Base-by-base conservation (phyloP, 2,888 invertebrate genomes). In the Heteropelma amictum region DNA sequence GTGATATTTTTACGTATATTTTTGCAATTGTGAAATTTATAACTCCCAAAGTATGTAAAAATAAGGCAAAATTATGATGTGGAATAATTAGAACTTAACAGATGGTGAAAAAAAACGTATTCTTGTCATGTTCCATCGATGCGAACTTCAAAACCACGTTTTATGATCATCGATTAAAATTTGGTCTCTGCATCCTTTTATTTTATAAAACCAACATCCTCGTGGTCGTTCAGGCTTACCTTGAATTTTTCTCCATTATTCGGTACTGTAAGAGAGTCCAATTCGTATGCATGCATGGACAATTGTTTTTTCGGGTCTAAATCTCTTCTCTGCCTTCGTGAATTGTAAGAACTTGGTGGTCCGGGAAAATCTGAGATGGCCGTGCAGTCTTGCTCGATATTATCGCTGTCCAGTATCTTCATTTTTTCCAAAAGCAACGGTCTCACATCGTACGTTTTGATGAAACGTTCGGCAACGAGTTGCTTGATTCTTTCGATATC, bases 321-420 rank as follows among this genome's bases (percentile, higher is more conserved):
- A 72, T 90, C 88, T 21, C 90, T 87, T 45, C 91, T 90, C 35
- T 90, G 83, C 79, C 91, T 90, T 68, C 93, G 89, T 60, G 92
- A 91, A 7, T 92, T 91, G 80, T 92, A 92, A 0, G 93, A 93
- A 0, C 92, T 93, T 0, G 90, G 87, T 63, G 91, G 89, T 26
- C 90, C 89, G 6, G 54, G 53, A 23, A 40, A 51, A 26, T 70
- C 51, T 14, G 51, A 56, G 12, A 53, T 14, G 2, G 49, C 35
- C 17, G 12, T 42, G 8, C 7, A 8, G 8, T 40, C 14, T 0
- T 26, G 10, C 0, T 1, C 23, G 17, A 67, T 42, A 5, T 23
- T 47, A 3, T 82, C 72, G 92, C 90, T 89, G 90, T 92, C 75
- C 33, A 87, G 79, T 40, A 89, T 82, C 71, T 82, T 81, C 10